Percentiles rank a stretch among this genome's conserved stretches.
phyloP scores from a whole-genome alignment of 2,888 invertebrate species.

The Uropetala carovei region DNA sequence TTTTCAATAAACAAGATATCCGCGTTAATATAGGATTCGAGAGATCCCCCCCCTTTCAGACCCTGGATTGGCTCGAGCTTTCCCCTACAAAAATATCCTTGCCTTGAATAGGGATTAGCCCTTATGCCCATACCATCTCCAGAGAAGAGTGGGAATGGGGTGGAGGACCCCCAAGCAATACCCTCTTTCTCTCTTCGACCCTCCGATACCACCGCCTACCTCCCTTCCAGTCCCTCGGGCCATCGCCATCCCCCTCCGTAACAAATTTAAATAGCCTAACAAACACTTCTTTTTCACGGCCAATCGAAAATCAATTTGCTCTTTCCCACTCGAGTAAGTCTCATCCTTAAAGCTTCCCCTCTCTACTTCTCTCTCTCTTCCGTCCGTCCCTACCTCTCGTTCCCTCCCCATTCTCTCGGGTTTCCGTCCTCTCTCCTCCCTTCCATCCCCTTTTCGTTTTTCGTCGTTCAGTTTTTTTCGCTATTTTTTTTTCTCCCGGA shows the following conservation, averaged over 20 bases:
- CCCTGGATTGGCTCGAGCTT: neutral
- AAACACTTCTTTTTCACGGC: constrained; percentile 68
- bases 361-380: neutral
- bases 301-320: constrained; percentile 68
- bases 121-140: neutral
- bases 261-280: constrained; percentile 67
- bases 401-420: neutral
- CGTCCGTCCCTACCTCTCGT: neutral
- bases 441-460: neutral
- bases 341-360: neutral
- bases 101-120: constrained; percentile 28
- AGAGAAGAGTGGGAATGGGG: neutral
- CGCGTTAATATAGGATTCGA: neutral
- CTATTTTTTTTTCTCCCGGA: neutral
- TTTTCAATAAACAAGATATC: neutral
- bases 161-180: neutral
- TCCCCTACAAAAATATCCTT: constrained; percentile 1
- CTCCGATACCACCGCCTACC: neutral
- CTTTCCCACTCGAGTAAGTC: neutral
- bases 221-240: neutral
- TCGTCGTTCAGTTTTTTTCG: neutral
- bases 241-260: constrained; percentile 39
- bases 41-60: neutral
- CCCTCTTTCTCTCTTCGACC: neutral
- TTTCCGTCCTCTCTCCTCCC: neutral